A percentile compares a stretch with the other conserved stretches of the same genome.
Conservation (phyloP, 2,113 vertebrate genomes). For the Petrocephalus microphthalmus region DNA sequence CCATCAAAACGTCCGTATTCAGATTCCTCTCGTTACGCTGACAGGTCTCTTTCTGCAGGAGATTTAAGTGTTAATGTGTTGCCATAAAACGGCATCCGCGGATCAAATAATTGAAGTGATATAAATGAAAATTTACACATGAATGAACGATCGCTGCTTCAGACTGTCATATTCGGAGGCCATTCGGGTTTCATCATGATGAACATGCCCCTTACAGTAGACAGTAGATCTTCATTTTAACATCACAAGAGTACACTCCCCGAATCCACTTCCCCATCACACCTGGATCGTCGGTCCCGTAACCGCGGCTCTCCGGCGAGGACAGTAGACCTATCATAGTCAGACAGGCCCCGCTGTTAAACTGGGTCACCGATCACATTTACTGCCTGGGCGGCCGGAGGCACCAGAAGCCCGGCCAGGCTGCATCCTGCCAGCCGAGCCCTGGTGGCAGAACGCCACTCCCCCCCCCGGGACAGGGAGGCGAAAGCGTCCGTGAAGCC, state of each 20-base stretch:
- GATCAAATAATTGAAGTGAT: background rate
- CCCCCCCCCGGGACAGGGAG: background rate
- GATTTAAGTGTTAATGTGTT: background rate
- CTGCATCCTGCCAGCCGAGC: constrained; percentile 6
- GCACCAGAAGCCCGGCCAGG: background rate
- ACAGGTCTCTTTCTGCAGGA: background rate
- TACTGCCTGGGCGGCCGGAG: constrained; percentile 7
- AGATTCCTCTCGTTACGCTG: background rate
- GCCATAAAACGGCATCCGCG: background rate
- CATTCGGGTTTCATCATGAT: background rate
- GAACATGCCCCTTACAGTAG: background rate
- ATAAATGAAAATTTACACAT: background rate
- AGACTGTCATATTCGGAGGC: background rate
- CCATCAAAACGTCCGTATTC: background rate
- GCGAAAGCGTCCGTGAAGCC: background rate
- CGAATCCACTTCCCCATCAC: background rate
- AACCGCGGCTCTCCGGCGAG: background rate
- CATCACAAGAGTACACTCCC: background rate
- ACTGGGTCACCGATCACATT: constrained; percentile 25
- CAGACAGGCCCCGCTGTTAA: constrained; percentile 7
- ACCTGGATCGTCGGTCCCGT: background rate
- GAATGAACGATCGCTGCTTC: background rate
- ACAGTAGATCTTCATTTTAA: background rate
- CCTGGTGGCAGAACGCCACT: background rate
- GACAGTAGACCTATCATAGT: background rate